Evolutionary conservation across 2,888 invertebrate species (phyloP).

Genomic region (Criorhina ranunculi): DNA sequence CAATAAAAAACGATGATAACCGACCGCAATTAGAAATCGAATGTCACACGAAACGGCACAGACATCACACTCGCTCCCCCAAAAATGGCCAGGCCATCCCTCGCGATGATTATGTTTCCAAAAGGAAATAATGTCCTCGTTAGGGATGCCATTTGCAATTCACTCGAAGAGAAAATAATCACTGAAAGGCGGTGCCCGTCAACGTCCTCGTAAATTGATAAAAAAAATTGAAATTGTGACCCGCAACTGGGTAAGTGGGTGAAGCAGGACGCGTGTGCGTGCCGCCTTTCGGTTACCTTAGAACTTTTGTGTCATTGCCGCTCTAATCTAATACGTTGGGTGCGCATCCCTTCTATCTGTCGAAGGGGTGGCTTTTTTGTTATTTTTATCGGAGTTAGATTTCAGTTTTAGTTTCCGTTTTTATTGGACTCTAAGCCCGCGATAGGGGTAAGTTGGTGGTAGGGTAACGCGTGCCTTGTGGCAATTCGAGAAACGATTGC

Average conservation of each 20-base stretch:
- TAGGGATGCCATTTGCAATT: slow-evolving; percentile 76
- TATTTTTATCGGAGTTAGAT: slow-evolving; percentile 62
- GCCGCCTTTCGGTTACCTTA: slow-evolving; percentile 64
- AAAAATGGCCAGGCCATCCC: slow-evolving; percentile 9
- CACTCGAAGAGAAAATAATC: slow-evolving; percentile 70
- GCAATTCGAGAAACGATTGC: slow-evolving; percentile 69
- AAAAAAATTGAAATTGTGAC: slow-evolving; percentile 43
- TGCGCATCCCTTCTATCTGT: slow-evolving; percentile 67
- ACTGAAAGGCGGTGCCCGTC: slow-evolving; percentile 74
- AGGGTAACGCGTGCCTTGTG: slow-evolving; percentile 70
- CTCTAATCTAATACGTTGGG: slow-evolving; percentile 66
- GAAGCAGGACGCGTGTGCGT: slow-evolving; percentile 68
- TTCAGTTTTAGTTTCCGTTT: slow-evolving; percentile 60
- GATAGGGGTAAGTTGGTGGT: slow-evolving; percentile 72
- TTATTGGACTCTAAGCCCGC: slow-evolving; percentile 29
- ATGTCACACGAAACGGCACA: slow-evolving; percentile 63
- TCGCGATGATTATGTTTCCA: slow-evolving; percentile 59
- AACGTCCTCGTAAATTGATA: slow-evolving; percentile 71
- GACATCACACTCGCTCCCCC: slow-evolving; percentile 22
- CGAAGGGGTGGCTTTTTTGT: slow-evolving; percentile 62
- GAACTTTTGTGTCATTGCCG: slow-evolving; percentile 48
- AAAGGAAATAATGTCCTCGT: slow-evolving; percentile 73
- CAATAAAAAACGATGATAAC: slow-evolving; percentile 26
- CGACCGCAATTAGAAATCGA: slow-evolving; percentile 73
- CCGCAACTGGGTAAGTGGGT: slow-evolving; percentile 24